Base-by-base conservation (phyloP, 1,140 invertebrate genomes). In the Vanessa atalanta region DNA sequence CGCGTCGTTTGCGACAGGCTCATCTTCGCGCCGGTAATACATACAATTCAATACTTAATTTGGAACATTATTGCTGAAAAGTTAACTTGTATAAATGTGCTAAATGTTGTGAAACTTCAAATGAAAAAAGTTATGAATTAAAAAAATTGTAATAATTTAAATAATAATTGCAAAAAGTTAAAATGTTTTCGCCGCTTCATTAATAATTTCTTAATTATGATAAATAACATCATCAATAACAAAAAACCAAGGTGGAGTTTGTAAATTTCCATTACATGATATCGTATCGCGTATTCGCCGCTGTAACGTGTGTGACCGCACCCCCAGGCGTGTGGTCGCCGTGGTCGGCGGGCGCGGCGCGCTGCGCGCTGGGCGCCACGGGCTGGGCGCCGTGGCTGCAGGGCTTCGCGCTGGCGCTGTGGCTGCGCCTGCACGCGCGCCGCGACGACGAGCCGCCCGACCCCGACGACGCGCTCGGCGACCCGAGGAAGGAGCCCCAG, bases 371-470 rank as follows among this genome's bases (percentile, higher is more conserved):
- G 79, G 94, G 83, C 70, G 94, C 94, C 81, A 85, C 95, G 16
- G 92, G 93, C 55, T 96, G 95, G 95, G 93, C 94, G 20, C 92
- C 95, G 51, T 95, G 95, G 95, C 82, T 94, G 50, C 93, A 94
- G 20, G 95, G 95, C 11, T 95, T 95, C 80, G 94, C 95, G 8
- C 86, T 93, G 16, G 93, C 93, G 0, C 83, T 95, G 78, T 95
- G 95, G 95, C 79, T 95, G 43, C 83, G 81, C 26, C 78, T 79
- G 48, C 75, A 75, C 48, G 47, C 68, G 65, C 20, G 48, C 8
- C 26, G 50, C 47, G 1, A 26, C 67, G 15, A 50, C 50, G 37
- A 43, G 37, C 37, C 37, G 37, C 37, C 37, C 37, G 37, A 43
- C 37, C 37, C 12, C 20, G 50, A 51, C 48, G 83, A 81, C 43